Conservation (phyloP, 2,888 invertebrate genomes). For the Drosophila formosana region DNA sequence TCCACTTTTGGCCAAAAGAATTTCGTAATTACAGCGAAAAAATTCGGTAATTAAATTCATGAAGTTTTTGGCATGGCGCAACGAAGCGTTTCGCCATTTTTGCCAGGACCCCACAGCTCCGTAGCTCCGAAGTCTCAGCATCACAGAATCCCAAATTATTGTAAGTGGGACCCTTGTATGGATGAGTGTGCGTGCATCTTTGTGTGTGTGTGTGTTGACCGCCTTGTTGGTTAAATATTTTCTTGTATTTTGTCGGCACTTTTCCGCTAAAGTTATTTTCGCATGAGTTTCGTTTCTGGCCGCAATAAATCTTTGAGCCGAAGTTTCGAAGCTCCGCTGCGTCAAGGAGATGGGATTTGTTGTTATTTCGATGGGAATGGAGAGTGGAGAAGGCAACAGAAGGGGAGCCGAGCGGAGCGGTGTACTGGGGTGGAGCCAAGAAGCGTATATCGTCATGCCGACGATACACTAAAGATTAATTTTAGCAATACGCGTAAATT, state of each 20-base stretch:
- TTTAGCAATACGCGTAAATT: constrained; percentile 32
- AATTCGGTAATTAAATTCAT: constrained; percentile 79
- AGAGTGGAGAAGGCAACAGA: not conserved
- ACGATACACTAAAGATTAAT: constrained; percentile 5
- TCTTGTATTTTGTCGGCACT: constrained; percentile 79
- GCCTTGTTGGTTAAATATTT: constrained; percentile 74
- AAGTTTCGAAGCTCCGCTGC: constrained; percentile 40
- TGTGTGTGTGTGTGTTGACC: constrained; percentile 44
- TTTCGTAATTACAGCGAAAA: constrained; percentile 80
- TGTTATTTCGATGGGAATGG: constrained; percentile 5
- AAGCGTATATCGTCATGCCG: constrained; percentile 45
- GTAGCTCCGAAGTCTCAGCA: constrained; percentile 18
- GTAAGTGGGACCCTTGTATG: constrained; percentile 43
- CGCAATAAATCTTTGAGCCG: constrained; percentile 70
- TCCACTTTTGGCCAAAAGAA: constrained; percentile 78
- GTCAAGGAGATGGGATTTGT: constrained; percentile 23
- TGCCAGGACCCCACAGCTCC: constrained; percentile 12
- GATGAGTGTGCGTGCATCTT: constrained; percentile 17
- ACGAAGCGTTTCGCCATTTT: constrained; percentile 57
- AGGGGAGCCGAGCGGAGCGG: not conserved
- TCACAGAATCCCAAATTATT: constrained; percentile 28
- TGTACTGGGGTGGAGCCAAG: constrained; percentile 27
- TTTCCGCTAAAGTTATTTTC: constrained; percentile 80
- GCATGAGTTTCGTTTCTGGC: constrained; percentile 58
- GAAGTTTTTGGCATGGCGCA: constrained; percentile 70